phyloP scores from a whole-genome alignment of 2,797 vertebrate species.

The Aphelocoma californica region DNA sequence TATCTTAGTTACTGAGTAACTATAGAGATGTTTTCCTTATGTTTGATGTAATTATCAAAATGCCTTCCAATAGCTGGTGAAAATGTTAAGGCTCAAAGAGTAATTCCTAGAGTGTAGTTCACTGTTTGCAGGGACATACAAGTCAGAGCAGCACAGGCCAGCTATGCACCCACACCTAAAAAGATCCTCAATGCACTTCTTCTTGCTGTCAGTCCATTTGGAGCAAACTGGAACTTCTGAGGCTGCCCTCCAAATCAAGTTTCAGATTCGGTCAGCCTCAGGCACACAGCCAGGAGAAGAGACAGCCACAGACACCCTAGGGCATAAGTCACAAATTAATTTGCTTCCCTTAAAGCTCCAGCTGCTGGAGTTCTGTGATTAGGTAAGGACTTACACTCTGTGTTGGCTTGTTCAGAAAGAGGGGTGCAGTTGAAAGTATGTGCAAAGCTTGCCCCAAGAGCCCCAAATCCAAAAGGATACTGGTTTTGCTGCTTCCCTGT shows the following conservation, averaged over 20 bases:
- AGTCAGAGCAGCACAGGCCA: background rate
- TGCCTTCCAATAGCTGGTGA: constrained; percentile 16
- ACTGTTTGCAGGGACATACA: background rate
- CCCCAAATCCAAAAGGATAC: background rate
- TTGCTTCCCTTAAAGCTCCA: background rate
- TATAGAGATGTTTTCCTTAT: constrained; percentile 33
- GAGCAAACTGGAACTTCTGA: background rate
- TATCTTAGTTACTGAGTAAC: constrained; percentile 47
- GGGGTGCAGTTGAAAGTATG: background rate
- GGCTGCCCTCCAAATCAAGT: background rate
- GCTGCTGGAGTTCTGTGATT: background rate
- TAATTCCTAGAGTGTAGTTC: background rate
- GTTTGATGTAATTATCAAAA: constrained; percentile 9
- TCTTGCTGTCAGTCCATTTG: background rate
- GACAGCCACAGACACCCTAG: background rate
- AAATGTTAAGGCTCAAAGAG: background rate
- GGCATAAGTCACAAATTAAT: background rate
- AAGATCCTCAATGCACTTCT: background rate
- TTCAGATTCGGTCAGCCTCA: background rate
- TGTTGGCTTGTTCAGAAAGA: background rate
- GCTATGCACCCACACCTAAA: background rate
- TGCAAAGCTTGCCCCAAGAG: background rate
- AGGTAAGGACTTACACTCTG: background rate
- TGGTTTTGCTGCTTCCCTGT: background rate
- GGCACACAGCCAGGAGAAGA: accelerated